phyloP scores from a whole-genome alignment of 2,888 invertebrate species.

The Drosophila formosana region DNA sequence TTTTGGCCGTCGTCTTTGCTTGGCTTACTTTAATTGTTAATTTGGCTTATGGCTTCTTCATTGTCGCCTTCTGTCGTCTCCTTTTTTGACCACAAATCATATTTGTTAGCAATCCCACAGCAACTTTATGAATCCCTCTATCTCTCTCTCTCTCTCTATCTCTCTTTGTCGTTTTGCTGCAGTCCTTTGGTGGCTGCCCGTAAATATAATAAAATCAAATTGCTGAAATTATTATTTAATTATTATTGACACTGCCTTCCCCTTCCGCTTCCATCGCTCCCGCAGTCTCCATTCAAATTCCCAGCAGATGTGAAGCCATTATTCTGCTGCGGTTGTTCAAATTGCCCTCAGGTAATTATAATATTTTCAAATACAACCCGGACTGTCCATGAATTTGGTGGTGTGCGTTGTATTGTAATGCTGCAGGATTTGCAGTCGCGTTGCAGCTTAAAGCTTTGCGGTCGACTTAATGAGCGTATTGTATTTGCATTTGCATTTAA shows the following conservation, averaged over 20 bases:
- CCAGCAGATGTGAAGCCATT: conserved; percentile 16
- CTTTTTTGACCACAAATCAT: conserved; percentile 58
- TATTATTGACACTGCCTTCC: conserved; percentile 42
- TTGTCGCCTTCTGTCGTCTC: conserved; percentile 21
- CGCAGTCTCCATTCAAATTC: background rate
- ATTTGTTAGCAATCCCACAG: conserved; percentile 33
- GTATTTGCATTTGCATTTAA: background rate
- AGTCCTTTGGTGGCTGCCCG: conserved; percentile 59
- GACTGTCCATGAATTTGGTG: background rate
- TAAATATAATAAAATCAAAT: conserved; percentile 62
- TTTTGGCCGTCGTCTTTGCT: conserved; percentile 8
- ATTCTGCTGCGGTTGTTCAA: conserved; percentile 20
- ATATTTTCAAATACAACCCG: conserved; percentile 22
- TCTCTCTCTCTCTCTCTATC: background rate
- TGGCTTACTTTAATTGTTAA: conserved; percentile 71
- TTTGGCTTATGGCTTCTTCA: conserved; percentile 69
- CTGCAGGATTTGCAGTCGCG: conserved; percentile 7
- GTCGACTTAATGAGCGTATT: conserved; percentile 4
- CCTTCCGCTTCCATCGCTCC: background rate
- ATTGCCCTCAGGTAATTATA: conserved; percentile 37
- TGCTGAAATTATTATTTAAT: conserved; percentile 67
- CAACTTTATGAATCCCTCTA: conserved; percentile 3
- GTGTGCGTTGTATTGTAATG: background rate
- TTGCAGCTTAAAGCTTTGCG: conserved; percentile 4
- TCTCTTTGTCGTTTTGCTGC: conserved; percentile 31